These are phyloP conservation scores for Agrochola lota DNA, from an alignment of 2,888 invertebrate species.

Conservation along the genomic window DNA sequence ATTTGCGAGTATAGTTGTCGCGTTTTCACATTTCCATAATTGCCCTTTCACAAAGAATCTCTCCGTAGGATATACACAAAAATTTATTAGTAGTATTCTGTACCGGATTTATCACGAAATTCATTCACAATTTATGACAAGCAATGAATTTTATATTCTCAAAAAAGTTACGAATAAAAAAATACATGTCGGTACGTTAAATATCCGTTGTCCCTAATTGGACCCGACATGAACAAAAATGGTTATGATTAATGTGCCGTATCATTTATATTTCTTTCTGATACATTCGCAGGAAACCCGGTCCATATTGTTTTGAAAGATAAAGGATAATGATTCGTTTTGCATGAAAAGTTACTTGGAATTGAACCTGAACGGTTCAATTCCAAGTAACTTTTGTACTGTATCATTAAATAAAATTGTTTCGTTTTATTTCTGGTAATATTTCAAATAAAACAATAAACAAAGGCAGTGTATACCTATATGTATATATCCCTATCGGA, in stretches of 20 bases:
- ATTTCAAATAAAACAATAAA: neutral
- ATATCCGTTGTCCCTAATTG: constrained; percentile 16
- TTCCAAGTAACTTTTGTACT: too few species aligned
- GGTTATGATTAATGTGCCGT: constrained; percentile 23
- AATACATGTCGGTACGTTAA: neutral
- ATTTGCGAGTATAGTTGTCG: neutral
- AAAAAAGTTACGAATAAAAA: neutral
- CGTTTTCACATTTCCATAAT: neutral
- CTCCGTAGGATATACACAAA: neutral
- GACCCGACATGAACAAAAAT: constrained; percentile 17
- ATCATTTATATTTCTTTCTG: constrained; percentile 23
- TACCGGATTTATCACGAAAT: neutral
- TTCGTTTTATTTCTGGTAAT: neutral
- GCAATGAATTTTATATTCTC: too few species aligned
- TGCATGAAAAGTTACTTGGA: constrained; percentile 28
- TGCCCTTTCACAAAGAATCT: too few species aligned
- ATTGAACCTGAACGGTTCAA: constrained; percentile 17
- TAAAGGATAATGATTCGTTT: constrained; percentile 32
- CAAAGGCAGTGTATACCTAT: too few species aligned
- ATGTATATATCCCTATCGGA: too few species aligned
- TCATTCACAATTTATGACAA: neutral
- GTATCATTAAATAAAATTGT: constrained; percentile 10
- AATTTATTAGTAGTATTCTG: neutral
- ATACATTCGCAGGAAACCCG: constrained; percentile 14
- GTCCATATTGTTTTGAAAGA: constrained; percentile 21